phyloP scores from a whole-genome alignment of 2,888 invertebrate species.

The Apamea epomidion region DNA sequence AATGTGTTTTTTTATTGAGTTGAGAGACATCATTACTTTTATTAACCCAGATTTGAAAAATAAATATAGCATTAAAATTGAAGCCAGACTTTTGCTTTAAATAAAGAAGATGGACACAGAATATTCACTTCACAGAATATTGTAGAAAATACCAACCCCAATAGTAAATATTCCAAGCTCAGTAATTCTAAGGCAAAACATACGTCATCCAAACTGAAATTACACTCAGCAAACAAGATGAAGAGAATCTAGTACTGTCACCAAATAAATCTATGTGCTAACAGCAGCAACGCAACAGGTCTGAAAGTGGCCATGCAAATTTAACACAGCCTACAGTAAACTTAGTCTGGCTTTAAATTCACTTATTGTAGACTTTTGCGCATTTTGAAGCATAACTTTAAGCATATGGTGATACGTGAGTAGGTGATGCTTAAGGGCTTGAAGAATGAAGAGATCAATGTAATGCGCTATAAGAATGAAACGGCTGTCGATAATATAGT shows the following conservation, averaged over 20 bases:
- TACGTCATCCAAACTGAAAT: conserved; percentile 19
- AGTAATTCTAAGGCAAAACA: not conserved
- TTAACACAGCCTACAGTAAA: conserved; percentile 63
- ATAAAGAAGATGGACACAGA: no score
- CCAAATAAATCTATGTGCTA: conserved; percentile 63
- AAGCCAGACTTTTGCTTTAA: not conserved
- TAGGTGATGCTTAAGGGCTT: not conserved
- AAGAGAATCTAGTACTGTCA: conserved; percentile 48
- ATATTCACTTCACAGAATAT: not conserved
- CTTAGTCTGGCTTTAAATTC: conserved; percentile 50
- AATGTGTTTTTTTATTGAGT: not conserved
- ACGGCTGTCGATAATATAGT: not conserved
- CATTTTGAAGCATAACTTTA: conserved; percentile 1
- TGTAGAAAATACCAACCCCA: not conserved
- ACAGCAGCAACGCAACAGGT: conserved; percentile 65
- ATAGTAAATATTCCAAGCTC: no score
- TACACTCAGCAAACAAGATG: conserved; percentile 40
- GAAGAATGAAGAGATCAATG: not conserved
- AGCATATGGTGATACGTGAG: no score
- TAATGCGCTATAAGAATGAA: not conserved
- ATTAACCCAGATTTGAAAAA: not conserved
- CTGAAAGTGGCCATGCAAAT: conserved; percentile 60
- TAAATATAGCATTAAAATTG: no score
- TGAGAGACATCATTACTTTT: not conserved
- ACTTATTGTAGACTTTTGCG: conserved; percentile 43